Evolutionary conservation across 2,797 vertebrate genomes (phyloP), one percentile per base, ranked within the genome.

Genomic region (Amniataba percoides): DNA sequence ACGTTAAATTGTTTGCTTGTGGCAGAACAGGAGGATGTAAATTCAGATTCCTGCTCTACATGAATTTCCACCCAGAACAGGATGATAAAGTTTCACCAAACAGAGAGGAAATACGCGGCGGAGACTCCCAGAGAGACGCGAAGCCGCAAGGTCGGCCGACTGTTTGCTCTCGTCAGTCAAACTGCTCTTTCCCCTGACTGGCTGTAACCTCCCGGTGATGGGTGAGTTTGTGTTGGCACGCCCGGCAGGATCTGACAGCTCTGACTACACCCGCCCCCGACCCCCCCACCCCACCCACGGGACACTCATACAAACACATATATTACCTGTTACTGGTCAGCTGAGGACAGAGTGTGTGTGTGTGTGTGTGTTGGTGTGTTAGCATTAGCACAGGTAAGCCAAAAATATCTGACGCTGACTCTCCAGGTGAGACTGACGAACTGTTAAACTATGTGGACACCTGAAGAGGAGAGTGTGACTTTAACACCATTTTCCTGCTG

Each of bases 141-240:
- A 81, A 80, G 80, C 80, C 63, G 23, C 80, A 69, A 61, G 61
- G 36, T 16, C 9, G 11, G 15, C 68, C 2, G 46, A 7, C 23
- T 89, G 80, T 91, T 92, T 92, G 84, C 86, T 64, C 80, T 56
- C 60, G 36, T 87, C 85, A 72, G 56, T 89, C 80, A 80, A 86
- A 80, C 77, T 70, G 80, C 67, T 61, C 81, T 61, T 84, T 81
- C 82, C 21, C 45, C 59, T 23, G 42, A 57, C 81, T 59, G 82
- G 55, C 69, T 61, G 80, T 58, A 70, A 76, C 86, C 78, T 70
- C 49, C 76, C 46, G 78, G 19, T 66, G 82, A 84, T 71, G 71
- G 62, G 31, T 78, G 67, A 79, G 89, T 91, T 92, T 86, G 73
- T 55, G 74, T 88, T 92, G 90, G 91, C 88, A 5, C n/a, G 2